Percentiles rank a stretch among this genome's conserved stretches.
Conservation (phyloP, 1,140 invertebrate genomes). For the Nebria ingens region DNA sequence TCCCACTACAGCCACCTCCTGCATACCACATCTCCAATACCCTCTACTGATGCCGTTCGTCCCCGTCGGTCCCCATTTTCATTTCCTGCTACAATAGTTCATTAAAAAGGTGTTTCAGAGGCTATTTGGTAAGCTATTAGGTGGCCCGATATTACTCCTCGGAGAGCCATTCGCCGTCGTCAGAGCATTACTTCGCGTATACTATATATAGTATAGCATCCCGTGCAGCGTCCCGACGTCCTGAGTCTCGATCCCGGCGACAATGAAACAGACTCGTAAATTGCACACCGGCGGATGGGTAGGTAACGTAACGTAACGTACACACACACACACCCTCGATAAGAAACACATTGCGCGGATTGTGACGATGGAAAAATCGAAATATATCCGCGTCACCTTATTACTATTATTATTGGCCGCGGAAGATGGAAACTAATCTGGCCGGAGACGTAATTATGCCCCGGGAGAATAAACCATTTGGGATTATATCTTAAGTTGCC, state of each 20-base stretch:
- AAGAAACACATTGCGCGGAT: too few relatives aligned
- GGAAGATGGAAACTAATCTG: constrained; percentile 6
- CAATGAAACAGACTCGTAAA: constrained; percentile 33
- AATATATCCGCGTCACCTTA: too few relatives aligned
- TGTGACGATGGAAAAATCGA: too few relatives aligned
- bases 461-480: constrained; percentile 14
- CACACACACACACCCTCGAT: too few relatives aligned
- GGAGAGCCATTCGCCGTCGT: constrained; percentile 42
- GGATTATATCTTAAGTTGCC: constrained; percentile 14
- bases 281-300: constrained; percentile 21
- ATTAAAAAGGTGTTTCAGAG: constrained; percentile 60
- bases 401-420: too few relatives aligned
- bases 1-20: not conserved
- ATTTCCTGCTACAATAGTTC: constrained; percentile 56
- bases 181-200: constrained; percentile 21
- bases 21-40: not conserved
- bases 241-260: constrained; percentile 23
- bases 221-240: not conserved
- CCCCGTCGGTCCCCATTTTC: constrained; percentile 41
- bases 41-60: not conserved
- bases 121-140: constrained; percentile 57
- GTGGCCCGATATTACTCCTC: constrained; percentile 49
- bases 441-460: constrained; percentile 9
- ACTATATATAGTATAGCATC: too few relatives aligned
- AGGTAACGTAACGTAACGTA: too few relatives aligned